A percentile compares a stretch with the other conserved stretches of the same genome.
phyloP scores from a whole-genome alignment of 2,888 invertebrate species.

The Pedicia rivosa region DNA sequence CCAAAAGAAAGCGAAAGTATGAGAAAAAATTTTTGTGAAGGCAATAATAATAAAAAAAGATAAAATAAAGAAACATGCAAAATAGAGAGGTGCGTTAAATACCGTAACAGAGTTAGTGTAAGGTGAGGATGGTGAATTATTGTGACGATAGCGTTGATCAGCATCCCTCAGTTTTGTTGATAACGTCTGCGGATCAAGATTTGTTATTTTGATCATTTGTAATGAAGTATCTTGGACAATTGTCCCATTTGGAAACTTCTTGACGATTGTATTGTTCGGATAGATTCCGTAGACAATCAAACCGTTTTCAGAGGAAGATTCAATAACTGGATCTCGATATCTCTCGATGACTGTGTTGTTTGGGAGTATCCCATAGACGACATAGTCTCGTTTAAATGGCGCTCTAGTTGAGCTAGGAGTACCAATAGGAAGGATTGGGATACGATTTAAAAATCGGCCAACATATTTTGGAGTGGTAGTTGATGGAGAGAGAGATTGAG shows the following conservation, averaged over 20 bases:
- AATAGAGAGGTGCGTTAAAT: no score
- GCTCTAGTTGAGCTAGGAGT: conserved; percentile 13
- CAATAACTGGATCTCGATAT: conserved; percentile 33
- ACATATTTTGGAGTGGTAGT: background rate
- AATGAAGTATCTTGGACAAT: conserved; percentile 46
- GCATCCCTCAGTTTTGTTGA: no score
- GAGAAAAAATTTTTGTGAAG: no score
- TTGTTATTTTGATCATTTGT: conserved; percentile 38
- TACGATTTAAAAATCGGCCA: no score
- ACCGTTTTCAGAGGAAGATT: conserved; percentile 37
- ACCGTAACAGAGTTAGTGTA: no score
- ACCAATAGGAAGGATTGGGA: no score
- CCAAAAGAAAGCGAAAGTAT: no score
- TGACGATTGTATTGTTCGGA: conserved; percentile 63
- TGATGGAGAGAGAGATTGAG: background rate
- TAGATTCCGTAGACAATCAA: conserved; percentile 51
- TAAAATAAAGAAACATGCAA: no score
- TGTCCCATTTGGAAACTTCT: conserved; percentile 67
- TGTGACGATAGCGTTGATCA: no score
- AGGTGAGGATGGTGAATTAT: no score
- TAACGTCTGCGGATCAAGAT: conserved; percentile 41
- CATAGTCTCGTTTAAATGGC: conserved; percentile 51
- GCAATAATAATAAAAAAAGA: no score
- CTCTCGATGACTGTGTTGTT: conserved; percentile 67
- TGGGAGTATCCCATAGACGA: conserved; percentile 58